Percentiles rank a stretch among this genome's conserved stretches.
phyloP scores from a whole-genome alignment of 2,888 invertebrate species.

The Ferrisia virgata region DNA sequence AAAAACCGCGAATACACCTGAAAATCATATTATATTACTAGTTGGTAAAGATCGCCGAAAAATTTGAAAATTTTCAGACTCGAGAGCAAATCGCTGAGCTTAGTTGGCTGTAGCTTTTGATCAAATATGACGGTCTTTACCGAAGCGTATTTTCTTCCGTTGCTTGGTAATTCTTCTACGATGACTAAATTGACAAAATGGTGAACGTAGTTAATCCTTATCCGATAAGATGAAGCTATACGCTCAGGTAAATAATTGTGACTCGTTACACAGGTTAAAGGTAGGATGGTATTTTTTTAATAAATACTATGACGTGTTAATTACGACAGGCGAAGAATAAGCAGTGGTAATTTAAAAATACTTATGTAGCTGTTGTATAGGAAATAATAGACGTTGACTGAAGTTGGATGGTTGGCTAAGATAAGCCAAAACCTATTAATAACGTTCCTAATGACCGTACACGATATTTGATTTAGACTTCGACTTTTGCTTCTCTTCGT shows the following conservation, averaged over 20 bases:
- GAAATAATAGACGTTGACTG: not conserved
- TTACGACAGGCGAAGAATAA: not conserved
- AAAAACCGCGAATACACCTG: no score
- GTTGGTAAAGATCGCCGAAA: no score
- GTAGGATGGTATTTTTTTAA: not conserved
- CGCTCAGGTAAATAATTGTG: slow-evolving; percentile 2
- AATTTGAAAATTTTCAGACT: no score
- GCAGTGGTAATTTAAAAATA: not conserved
- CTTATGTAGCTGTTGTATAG: not conserved
- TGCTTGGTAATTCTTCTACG: no score
- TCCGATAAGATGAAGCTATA: not conserved
- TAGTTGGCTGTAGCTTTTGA: no score
- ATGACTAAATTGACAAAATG: no score
- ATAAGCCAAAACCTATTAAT: not conserved
- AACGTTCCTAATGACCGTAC: not conserved
- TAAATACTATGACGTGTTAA: not conserved
- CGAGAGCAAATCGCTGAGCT: no score
- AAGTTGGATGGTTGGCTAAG: not conserved
- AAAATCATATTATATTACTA: no score
- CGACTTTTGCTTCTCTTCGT: not conserved
- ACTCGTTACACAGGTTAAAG: slow-evolving; percentile 5
- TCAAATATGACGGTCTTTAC: no score
- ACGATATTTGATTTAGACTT: slow-evolving; percentile 7
- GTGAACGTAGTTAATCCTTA: not conserved
- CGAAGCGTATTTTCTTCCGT: no score